Conservation (phyloP, 1,140 invertebrate genomes). For the Andricus grossulariae region DNA sequence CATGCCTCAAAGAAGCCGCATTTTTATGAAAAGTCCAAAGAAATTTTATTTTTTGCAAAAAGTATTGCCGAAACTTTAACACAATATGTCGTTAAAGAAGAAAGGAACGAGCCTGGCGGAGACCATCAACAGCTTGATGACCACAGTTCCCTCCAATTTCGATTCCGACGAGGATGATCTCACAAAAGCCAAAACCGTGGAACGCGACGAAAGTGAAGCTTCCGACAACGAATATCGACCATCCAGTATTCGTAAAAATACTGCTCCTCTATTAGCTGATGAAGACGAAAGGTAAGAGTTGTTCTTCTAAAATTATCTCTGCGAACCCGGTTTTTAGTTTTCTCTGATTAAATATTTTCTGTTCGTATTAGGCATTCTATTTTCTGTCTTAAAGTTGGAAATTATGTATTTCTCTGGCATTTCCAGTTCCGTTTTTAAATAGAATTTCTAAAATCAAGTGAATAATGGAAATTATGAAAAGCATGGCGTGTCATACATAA, state of each 20-base stretch:
- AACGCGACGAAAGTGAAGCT: constrained; percentile 59
- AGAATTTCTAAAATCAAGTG: too few relatives aligned
- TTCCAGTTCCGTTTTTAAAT: too few relatives aligned
- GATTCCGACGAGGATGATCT: constrained; percentile 75
- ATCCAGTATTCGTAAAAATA: constrained; percentile 80
- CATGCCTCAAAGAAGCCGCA: too few relatives aligned
- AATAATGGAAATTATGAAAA: too few relatives aligned
- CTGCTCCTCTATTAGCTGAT: constrained; percentile 81
- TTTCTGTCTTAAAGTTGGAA: not conserved
- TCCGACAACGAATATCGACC: constrained; percentile 60
- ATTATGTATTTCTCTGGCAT: not conserved
- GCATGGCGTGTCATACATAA: too few relatives aligned
- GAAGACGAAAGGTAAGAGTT: constrained; percentile 76
- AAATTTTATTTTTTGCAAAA: too few relatives aligned
- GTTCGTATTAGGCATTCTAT: not conserved
- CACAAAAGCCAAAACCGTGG: constrained; percentile 68
- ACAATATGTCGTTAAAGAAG: constrained; percentile 58
- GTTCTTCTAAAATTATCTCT: not conserved
- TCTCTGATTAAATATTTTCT: not conserved
- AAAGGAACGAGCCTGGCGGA: constrained; percentile 74
- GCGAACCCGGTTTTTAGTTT: constrained; percentile 14
- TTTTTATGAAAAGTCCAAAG: too few relatives aligned
- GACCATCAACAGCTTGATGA: constrained; percentile 78
- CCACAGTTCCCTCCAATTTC: constrained; percentile 72
- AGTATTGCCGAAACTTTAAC: too few relatives aligned